These are phyloP conservation scores for Diceros bicornis DNA, from an alignment of 2,797 vertebrate genomes.

Conservation along the genomic window DNA sequence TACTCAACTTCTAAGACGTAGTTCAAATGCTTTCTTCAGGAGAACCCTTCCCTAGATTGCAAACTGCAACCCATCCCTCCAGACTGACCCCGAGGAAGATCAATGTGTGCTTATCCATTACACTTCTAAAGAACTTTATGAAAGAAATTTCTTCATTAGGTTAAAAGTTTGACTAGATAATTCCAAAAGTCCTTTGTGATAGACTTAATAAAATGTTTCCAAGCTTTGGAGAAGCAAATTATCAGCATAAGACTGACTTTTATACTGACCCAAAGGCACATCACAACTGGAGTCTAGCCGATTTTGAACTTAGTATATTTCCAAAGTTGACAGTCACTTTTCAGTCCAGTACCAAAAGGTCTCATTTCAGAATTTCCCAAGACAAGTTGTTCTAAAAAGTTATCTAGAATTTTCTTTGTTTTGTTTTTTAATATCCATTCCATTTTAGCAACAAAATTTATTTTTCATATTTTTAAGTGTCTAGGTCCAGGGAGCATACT, in stretches of 20 bases:
- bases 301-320: neutral
- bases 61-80: neutral
- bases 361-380: constrained; percentile 23
- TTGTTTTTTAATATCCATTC: neutral
- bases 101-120: neutral
- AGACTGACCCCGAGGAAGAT: neutral
- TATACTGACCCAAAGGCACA: neutral
- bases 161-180: neutral
- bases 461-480: constrained; percentile 15
- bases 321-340: neutral
- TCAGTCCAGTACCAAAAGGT: neutral
- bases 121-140: neutral
- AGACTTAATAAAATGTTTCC: neutral
- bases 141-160: neutral
- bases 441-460: neutral
- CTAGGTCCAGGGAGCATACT: neutral
- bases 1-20: neutral
- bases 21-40: neutral
- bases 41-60: neutral
- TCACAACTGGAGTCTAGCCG: neutral
- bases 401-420: neutral
- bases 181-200: neutral
- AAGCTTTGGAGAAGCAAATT: neutral
- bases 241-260: neutral
- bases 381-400: neutral